A percentile compares a stretch with the other conserved stretches of the same genome.
These are phyloP conservation scores for Molanna angustata DNA, from an alignment of 2,888 invertebrate species.

Conservation along the genomic window DNA sequence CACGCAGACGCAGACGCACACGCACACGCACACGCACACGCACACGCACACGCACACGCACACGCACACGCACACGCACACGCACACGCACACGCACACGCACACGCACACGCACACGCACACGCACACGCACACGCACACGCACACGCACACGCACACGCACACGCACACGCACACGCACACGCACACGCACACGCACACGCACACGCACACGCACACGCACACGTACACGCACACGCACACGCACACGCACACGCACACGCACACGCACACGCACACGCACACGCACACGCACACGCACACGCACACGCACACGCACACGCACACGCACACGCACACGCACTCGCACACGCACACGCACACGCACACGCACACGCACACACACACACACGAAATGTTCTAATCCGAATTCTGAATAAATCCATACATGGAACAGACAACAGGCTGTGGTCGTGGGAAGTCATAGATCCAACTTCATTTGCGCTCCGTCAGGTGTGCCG, in stretches of 20 bases:
- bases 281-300: not conserved
- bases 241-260: not conserved
- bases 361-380: too few relatives aligned
- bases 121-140: not conserved
- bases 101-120: not conserved
- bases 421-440: too few relatives aligned
- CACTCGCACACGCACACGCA: not conserved
- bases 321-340: not conserved
- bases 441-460: too few relatives aligned
- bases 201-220: not conserved
- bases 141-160: not conserved
- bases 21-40: not conserved
- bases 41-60: not conserved
- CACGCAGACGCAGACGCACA: not conserved
- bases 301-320: not conserved
- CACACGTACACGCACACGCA: not conserved
- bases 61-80: not conserved
- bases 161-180: not conserved
- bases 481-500: too few relatives aligned
- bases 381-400: too few relatives aligned
- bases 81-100: not conserved
- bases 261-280: not conserved
- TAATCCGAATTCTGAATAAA: too few relatives aligned
- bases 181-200: not conserved
- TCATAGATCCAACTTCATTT: too few relatives aligned